Evolutionary conservation across 2,888 invertebrate species (phyloP).

Genomic region (Agriopis marginaria): DNA sequence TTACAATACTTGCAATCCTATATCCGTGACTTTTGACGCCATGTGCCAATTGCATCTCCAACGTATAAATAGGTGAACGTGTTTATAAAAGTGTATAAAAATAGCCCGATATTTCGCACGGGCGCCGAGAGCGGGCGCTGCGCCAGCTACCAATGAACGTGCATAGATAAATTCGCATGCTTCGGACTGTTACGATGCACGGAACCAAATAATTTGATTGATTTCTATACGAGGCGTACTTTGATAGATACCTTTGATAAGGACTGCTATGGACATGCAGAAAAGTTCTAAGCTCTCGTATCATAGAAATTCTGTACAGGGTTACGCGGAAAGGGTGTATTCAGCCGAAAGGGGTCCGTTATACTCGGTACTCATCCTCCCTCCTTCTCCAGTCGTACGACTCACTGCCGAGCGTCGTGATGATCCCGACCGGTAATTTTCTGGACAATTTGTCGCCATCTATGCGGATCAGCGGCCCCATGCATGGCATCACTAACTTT

Average conservation of each 20-base stretch:
- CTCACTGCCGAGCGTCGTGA: too few relatives aligned
- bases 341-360: too few relatives aligned
- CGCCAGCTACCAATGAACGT: conserved; percentile 59
- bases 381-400: too few relatives aligned
- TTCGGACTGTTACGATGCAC: conserved; percentile 23
- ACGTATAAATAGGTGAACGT: conserved; percentile 35
- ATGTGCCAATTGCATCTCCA: conserved; percentile 32
- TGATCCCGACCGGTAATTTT: too few relatives aligned
- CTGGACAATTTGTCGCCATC: too few relatives aligned
- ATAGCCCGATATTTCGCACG: conserved; percentile 54
- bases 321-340: too few relatives aligned
- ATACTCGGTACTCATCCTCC: too few relatives aligned
- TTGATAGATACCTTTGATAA: background rate
- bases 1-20: background rate
- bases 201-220: background rate
- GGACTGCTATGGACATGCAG: too few relatives aligned
- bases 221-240: background rate
- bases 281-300: too few relatives aligned
- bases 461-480: too few relatives aligned
- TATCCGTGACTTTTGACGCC: conserved; percentile 23
- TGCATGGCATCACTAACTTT: too few relatives aligned
- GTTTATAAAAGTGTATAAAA: conserved; percentile 46
- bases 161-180: conserved; percentile 36
- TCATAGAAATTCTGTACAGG: too few relatives aligned
- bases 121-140: conserved; percentile 45